Evolutionary conservation across 1,140 invertebrate genomes (phyloP).

Genomic region (Papilio machaon): DNA sequence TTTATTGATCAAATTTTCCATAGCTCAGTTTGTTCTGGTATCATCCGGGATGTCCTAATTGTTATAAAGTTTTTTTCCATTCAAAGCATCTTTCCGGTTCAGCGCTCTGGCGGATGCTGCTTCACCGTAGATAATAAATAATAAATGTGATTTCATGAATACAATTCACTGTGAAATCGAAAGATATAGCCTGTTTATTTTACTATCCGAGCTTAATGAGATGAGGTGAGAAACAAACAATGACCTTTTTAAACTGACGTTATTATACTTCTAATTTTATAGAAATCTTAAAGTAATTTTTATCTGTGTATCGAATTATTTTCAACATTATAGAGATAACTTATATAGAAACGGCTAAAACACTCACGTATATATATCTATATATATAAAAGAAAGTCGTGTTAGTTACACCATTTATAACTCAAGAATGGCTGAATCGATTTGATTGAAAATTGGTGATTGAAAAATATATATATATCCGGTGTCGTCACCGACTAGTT

Average conservation of each 20-base stretch:
- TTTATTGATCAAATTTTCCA: neutral
- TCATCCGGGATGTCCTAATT: neutral
- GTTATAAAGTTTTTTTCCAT: constrained; percentile 10
- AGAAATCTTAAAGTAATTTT: no score
- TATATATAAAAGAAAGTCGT: no score
- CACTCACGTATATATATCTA: no score
- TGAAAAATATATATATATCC: no score
- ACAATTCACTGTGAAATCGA: constrained; percentile 37
- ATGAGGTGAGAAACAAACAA: constrained; percentile 25
- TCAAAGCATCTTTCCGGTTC: constrained; percentile 32
- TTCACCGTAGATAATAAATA: constrained; percentile 37
- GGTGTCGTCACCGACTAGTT: no score
- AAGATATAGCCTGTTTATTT: constrained; percentile 31
- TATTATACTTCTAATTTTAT: neutral
- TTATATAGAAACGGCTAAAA: no score
- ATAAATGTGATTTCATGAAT: constrained; percentile 44
- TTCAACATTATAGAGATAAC: no score
- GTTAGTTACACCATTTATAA: no score
- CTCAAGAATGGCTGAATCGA: no score
- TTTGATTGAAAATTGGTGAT: no score
- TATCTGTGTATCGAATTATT: no score
- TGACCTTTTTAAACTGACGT: neutral
- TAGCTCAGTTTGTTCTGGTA: neutral
- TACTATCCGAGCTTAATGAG: constrained; percentile 23
- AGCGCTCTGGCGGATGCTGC: constrained; percentile 37